phyloP scores from a whole-genome alignment of 2,113 vertebrate genomes.

The Gallinago paraguaiae region DNA sequence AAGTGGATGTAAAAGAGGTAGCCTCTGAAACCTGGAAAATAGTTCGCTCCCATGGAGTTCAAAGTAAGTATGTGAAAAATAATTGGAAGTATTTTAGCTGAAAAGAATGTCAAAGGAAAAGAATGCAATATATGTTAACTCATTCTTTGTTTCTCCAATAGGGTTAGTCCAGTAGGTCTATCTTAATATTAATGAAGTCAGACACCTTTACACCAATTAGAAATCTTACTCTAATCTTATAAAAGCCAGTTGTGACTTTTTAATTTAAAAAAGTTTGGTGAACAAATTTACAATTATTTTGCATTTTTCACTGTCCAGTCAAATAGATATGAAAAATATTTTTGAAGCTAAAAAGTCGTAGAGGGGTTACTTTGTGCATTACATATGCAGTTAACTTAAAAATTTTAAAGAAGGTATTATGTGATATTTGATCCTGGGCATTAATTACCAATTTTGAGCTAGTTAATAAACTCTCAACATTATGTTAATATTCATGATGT shows the following conservation, averaged over 20 bases:
- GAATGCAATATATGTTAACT: neutral
- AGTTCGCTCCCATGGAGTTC: constrained; percentile 91
- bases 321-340: neutral
- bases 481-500: neutral
- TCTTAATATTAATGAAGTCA: neutral
- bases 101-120: neutral
- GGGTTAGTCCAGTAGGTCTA: neutral
- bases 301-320: neutral
- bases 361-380: neutral
- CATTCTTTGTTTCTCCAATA: neutral
- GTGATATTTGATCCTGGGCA: neutral
- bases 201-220: neutral
- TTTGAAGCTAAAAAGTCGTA: neutral
- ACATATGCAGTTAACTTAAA: neutral
- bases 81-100: neutral
- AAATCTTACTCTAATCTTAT: neutral
- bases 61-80: constrained; percentile 84
- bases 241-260: neutral
- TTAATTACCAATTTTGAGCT: neutral
- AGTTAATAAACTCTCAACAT: neutral
- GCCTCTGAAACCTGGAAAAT: constrained; percentile 91
- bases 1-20: constrained; percentile 92
- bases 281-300: neutral
- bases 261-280: neutral
- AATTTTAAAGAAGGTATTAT: neutral